A percentile compares a stretch with the other conserved stretches of the same genome.
Conservation (phyloP, 30 jellyfish, hydroid and myxozoan genomes). For the Aurelia aurita region DNA sequence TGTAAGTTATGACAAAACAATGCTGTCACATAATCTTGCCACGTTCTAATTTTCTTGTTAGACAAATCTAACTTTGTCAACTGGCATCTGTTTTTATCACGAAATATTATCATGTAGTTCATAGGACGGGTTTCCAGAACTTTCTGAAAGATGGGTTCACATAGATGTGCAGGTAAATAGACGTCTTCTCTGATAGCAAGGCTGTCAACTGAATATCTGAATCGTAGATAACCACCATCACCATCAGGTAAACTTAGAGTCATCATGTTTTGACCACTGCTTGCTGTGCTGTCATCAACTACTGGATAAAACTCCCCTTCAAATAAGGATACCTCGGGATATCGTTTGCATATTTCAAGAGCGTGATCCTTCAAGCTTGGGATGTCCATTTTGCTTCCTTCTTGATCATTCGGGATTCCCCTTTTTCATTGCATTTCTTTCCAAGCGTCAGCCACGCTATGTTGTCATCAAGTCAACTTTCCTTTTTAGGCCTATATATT, state of each 20-base stretch:
- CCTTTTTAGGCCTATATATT: too few species aligned
- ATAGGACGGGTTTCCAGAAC: slow-evolving; percentile 42
- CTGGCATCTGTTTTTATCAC: slow-evolving; percentile 50
- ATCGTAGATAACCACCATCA: too few species aligned
- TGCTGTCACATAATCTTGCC: slow-evolving; percentile 49
- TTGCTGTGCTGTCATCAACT: too few species aligned
- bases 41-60: slow-evolving; percentile 2
- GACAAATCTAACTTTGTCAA: slow-evolving; percentile 63
- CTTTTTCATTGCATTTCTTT: too few species aligned
- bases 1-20: slow-evolving; percentile 53
- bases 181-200: slow-evolving; percentile 38
- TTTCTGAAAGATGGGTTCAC: slow-evolving; percentile 68
- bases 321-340: slow-evolving; percentile 9
- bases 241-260: too few species aligned
- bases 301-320: not conserved
- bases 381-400: slow-evolving; percentile 9
- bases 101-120: slow-evolving; percentile 34
- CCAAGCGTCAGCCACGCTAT: not conserved
- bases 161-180: slow-evolving; percentile 54
- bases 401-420: not conserved
- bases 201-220: not conserved
- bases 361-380: slow-evolving; percentile 15
- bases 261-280: too few species aligned
- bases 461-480: not conserved
- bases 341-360: slow-evolving; percentile 26